A percentile compares a stretch with the other conserved stretches of the same genome.
These are phyloP conservation scores for Umimayanthus kanabou DNA, from an alignment of 92 coral and sea anemone genomes.

Conservation along the genomic window DNA sequence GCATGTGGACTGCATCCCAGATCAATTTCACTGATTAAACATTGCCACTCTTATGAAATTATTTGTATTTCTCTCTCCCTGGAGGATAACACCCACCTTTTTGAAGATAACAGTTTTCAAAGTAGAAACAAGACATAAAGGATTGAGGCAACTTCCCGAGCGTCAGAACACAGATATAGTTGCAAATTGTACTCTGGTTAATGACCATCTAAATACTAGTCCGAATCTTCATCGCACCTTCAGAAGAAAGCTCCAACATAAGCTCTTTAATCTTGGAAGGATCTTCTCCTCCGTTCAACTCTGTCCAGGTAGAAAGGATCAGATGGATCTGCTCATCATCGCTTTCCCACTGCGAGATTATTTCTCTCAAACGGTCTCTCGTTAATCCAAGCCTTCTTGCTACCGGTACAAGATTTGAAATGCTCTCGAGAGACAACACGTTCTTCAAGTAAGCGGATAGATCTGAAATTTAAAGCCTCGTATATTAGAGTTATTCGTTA, in stretches of 20 bases:
- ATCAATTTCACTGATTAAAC: no score
- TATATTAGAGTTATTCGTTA: no score
- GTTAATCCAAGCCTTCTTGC: neutral
- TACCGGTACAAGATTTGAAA: conserved; percentile 8
- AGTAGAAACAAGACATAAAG: neutral
- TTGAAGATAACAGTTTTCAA: no score
- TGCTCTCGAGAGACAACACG: neutral
- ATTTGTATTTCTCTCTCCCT: neutral
- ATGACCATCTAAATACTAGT: no score
- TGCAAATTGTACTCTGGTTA: neutral
- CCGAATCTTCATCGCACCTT: neutral
- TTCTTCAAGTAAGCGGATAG: neutral
- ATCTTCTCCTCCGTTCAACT: neutral
- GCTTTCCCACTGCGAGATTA: neutral
- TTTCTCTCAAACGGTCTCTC: neutral
- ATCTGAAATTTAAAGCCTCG: neutral
- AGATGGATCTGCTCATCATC: neutral
- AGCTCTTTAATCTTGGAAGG: conserved; percentile 12
- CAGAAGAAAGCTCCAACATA: neutral
- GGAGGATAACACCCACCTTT: neutral
- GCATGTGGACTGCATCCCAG: neutral
- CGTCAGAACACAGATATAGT: neutral
- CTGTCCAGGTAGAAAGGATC: neutral
- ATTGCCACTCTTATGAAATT: no score
- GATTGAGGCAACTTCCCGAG: neutral